phyloP scores from a whole-genome alignment of 1,140 invertebrate genomes.

The Drosophila simulans region DNA sequence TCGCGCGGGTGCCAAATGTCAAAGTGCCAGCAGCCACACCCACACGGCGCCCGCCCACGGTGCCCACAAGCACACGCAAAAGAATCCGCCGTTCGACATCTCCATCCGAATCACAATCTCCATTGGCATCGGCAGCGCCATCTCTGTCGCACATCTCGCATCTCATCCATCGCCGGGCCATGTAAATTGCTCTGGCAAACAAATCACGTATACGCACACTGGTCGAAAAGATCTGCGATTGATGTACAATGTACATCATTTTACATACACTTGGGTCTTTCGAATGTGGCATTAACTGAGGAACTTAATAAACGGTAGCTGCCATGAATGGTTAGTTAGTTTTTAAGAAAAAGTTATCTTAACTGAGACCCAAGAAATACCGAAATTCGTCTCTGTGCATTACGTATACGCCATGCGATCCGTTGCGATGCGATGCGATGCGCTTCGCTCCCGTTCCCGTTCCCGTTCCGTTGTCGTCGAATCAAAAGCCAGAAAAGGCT shows the following conservation, averaged over 20 bases:
- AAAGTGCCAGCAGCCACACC: conserved; percentile 52
- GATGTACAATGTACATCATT: too few species aligned
- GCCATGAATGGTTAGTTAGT: too few species aligned
- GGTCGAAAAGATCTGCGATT: background rate
- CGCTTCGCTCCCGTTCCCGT: conserved; percentile 7
- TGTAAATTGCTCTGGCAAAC: conserved; percentile 76
- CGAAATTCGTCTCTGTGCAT: conserved; percentile 3
- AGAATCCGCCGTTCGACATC: conserved; percentile 47
- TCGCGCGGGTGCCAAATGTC: conserved; percentile 66
- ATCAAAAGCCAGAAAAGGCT: conserved; percentile 70
- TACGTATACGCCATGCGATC: conserved; percentile 45
- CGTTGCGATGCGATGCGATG: conserved; percentile 49
- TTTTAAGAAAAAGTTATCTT: too few species aligned
- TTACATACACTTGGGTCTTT: too few species aligned
- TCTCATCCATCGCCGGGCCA: conserved; percentile 55
- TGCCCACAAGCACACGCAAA: conserved; percentile 27
- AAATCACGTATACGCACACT: conserved; percentile 66
- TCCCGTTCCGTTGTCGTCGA: conserved; percentile 46
- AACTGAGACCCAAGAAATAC: too few species aligned
- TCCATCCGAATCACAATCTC: conserved; percentile 32
- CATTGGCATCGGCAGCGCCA: conserved; percentile 48
- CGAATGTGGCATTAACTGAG: too few species aligned
- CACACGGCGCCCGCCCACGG: conserved; percentile 9
- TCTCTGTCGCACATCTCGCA: conserved; percentile 31
- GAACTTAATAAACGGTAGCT: too few species aligned